phyloP scores from a whole-genome alignment of 2,888 invertebrate species.

The Sipunculus nudus region DNA sequence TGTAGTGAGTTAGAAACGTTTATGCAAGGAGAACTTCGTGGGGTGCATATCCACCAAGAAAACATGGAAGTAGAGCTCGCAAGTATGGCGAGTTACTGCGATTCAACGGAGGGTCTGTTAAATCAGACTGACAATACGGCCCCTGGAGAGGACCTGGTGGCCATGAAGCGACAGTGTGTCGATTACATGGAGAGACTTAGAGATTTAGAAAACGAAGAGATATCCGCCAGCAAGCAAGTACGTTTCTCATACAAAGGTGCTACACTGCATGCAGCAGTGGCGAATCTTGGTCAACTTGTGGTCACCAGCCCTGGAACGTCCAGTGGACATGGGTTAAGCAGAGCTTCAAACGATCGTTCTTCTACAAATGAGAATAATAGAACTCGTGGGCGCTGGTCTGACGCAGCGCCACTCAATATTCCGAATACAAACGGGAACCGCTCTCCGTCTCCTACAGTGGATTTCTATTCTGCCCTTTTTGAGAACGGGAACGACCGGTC shows the following conservation, averaged over 20 bases:
- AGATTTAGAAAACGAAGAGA: conserved; percentile 75
- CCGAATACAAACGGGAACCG: too few species aligned
- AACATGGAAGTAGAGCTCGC: conserved; percentile 93
- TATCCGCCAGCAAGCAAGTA: conserved; percentile 76
- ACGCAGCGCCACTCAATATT: too few species aligned
- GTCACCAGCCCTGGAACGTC: conserved; percentile 16
- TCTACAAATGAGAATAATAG: too few species aligned
- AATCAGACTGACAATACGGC: conserved; percentile 2
- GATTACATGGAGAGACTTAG: conserved; percentile 51
- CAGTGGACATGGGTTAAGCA: not conserved
- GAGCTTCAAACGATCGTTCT: not conserved
- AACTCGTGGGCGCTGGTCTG: too few species aligned
- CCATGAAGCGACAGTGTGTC: conserved; percentile 49
- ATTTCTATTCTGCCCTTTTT: too few species aligned
- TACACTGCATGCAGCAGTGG: conserved; percentile 48
- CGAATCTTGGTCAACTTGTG: conserved; percentile 51
- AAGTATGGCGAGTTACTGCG: conserved; percentile 96
- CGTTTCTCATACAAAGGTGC: conserved; percentile 53
- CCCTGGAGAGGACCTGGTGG: conserved; percentile 49
- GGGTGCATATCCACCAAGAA: conserved; percentile 86
- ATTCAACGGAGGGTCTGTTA: conserved; percentile 66
- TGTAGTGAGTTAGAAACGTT: conserved; percentile 81
- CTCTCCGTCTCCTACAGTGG: too few species aligned
- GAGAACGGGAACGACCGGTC: too few species aligned
- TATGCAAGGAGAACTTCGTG: conserved; percentile 83